phyloP scores from a whole-genome alignment of 2,797 vertebrate genomes.

The Emydoidea blandingii region DNA sequence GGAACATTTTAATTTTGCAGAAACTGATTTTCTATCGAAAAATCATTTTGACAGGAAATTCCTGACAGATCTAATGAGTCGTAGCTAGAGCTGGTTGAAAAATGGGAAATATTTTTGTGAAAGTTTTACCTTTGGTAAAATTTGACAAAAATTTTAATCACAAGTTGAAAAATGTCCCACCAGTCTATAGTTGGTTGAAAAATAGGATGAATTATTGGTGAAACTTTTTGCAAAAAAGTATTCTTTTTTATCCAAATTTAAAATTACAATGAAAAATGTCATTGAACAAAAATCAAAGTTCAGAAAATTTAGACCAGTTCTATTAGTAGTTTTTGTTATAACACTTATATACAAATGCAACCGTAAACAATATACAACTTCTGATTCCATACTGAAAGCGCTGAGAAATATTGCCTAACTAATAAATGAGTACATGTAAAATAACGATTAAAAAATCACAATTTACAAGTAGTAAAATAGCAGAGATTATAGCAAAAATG shows the following conservation, averaged over 20 bases:
- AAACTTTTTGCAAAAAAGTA: neutral
- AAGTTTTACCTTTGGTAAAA: too few relatives aligned
- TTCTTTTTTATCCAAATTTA: too few relatives aligned
- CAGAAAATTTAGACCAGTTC: neutral
- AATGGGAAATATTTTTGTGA: too few relatives aligned
- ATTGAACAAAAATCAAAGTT: neutral
- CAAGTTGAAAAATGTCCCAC: neutral
- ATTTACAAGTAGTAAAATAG: neutral
- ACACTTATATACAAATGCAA: neutral
- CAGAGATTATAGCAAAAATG: neutral
- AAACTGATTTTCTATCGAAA: neutral
- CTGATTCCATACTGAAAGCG: too few relatives aligned
- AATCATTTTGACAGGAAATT: neutral
- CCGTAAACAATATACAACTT: neutral
- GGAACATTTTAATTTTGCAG: neutral
- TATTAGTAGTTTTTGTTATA: neutral
- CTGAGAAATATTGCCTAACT: too few relatives aligned
- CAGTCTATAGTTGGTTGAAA: neutral
- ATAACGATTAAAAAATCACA: neutral
- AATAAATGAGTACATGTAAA: neutral
- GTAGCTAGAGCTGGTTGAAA: too few relatives aligned
- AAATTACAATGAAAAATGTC: neutral
- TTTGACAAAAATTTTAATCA: too few relatives aligned
- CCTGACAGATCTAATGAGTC: too few relatives aligned
- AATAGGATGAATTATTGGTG: neutral